Conservation (phyloP, 2,113 vertebrate genomes). For the Phasianus colchicus region DNA sequence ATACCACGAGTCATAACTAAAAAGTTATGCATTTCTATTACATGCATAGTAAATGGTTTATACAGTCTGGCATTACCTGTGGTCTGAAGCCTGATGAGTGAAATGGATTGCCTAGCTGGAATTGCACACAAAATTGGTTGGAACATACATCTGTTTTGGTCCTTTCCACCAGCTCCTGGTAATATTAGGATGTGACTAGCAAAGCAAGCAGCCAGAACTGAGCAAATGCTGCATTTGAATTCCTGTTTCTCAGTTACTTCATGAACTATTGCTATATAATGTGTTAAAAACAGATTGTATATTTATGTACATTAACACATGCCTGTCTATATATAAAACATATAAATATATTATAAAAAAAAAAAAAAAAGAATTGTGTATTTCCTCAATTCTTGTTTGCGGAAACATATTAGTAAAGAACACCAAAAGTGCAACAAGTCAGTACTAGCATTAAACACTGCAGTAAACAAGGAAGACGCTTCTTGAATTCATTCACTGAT, state of each 20-base stretch:
- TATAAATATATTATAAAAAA: neutral
- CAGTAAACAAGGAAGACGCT: neutral
- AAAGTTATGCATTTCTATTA: neutral
- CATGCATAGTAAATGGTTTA: neutral
- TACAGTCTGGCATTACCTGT: neutral
- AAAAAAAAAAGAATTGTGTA: neutral
- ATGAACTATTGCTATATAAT: neutral
- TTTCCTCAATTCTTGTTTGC: neutral
- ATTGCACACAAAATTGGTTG: neutral
- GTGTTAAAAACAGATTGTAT: fast-evolving
- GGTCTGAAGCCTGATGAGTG: neutral
- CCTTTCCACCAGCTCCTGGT: neutral
- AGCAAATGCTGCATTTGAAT: neutral
- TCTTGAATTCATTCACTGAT: neutral
- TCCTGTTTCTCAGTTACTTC: neutral
- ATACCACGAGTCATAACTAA: neutral
- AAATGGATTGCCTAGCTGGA: neutral
- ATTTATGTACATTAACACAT: neutral
- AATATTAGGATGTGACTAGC: neutral
- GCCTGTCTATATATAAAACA: neutral
- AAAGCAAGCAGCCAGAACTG: neutral
- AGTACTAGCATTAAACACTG: neutral
- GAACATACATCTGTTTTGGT: neutral
- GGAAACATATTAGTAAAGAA: neutral
- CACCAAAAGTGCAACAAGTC: neutral